These are phyloP conservation scores for Apolygus lucorum DNA, from an alignment of 1,140 invertebrate species.

Conservation along the genomic window DNA sequence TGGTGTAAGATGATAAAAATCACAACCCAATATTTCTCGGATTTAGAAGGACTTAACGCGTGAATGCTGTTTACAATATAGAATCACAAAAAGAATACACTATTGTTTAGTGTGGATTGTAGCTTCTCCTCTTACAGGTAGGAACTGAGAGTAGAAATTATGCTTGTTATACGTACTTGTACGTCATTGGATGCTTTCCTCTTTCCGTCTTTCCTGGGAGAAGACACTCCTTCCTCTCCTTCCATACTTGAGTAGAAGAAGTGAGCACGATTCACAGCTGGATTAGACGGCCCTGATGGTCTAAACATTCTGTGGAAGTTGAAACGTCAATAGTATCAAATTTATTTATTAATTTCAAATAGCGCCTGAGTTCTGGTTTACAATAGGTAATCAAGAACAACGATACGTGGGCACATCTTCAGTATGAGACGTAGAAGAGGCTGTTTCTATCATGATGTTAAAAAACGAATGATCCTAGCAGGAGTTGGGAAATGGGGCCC, in stretches of 20 bases:
- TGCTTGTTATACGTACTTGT: not conserved
- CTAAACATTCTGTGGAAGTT: constrained; percentile 10
- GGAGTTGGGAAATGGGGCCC: not conserved
- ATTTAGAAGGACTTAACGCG: not conserved
- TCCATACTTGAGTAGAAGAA: not conserved
- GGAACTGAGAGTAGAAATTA: not conserved
- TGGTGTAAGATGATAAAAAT: not conserved
- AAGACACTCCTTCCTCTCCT: not conserved
- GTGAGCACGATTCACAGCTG: not conserved
- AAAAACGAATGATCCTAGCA: not conserved
- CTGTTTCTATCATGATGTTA: not conserved
- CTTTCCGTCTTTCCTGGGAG: not conserved
- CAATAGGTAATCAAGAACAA: not conserved
- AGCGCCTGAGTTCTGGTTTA: not conserved
- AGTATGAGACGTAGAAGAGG: too few species aligned
- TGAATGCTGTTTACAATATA: not conserved
- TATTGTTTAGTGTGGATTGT: not conserved
- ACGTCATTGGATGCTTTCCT: not conserved
- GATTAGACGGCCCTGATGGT: not conserved
- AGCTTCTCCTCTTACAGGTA: too few species aligned
- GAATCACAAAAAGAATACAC: not conserved
- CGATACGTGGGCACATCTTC: not conserved
- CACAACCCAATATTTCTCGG: not conserved
- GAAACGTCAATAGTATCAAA: not conserved
- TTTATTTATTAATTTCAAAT: not conserved